Evolutionary conservation across 2,888 invertebrate species (phyloP).

Genomic region (Labia minor): DNA sequence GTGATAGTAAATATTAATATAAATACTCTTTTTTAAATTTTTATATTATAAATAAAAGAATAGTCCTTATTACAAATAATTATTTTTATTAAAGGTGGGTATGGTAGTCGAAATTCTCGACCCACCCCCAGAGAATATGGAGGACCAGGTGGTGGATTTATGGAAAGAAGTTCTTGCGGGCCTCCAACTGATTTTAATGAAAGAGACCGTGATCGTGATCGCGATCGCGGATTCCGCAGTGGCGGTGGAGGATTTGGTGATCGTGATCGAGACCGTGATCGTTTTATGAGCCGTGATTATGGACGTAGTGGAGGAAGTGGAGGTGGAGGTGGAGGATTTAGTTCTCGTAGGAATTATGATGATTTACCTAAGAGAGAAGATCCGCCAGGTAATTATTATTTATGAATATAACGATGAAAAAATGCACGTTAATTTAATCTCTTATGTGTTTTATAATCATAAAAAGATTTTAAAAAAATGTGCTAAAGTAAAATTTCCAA

Average conservation of each 20-base stretch:
- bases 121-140: conserved; percentile 22
- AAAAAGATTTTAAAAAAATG: neutral
- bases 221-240: conserved; percentile 29
- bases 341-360: conserved; percentile 33
- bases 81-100: neutral
- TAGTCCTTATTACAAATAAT: neutral
- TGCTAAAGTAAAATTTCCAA: neutral
- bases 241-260: conserved; percentile 27
- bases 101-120: neutral
- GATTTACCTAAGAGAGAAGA: neutral
- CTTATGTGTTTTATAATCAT: neutral
- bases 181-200: conserved; percentile 26
- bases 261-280: conserved; percentile 28
- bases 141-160: conserved; percentile 28
- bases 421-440: neutral
- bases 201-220: conserved; percentile 28
- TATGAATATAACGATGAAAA: neutral
- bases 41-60: neutral
- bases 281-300: conserved; percentile 27
- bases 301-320: conserved; percentile 27
- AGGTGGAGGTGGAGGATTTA: conserved; percentile 28
- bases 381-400: neutral
- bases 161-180: conserved; percentile 32
- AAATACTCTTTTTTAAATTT: conserved; percentile 16
- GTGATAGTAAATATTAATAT: conserved; percentile 29